Conservation (phyloP, 2,113 vertebrate genomes). For the Strix uralensis region DNA sequence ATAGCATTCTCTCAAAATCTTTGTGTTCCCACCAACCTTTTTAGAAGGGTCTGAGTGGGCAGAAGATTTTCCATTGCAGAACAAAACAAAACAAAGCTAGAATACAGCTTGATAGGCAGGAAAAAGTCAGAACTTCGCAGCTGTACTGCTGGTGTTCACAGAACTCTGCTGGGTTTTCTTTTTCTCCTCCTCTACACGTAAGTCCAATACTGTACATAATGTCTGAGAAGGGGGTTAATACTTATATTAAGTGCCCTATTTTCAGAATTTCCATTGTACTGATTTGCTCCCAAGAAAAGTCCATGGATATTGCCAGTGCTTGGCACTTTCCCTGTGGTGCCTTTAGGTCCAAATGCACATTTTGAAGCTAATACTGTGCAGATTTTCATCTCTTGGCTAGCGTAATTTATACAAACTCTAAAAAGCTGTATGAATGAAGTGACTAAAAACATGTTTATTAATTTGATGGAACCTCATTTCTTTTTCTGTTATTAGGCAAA, state of each 20-base stretch:
- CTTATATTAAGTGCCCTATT: background rate
- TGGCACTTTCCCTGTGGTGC: background rate
- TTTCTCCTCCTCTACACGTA: background rate
- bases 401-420: background rate
- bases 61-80: background rate
- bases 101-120: background rate
- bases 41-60: background rate
- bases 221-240: background rate
- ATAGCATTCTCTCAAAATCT: background rate
- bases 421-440: background rate
- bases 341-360: background rate
- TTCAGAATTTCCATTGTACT: background rate
- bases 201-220: background rate
- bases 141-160: background rate
- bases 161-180: background rate
- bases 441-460: background rate
- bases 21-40: background rate
- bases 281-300: background rate
- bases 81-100: background rate
- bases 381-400: background rate
- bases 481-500: slow-evolving; percentile 68
- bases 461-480: background rate
- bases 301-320: background rate
- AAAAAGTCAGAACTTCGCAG: background rate
- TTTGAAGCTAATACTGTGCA: background rate